phyloP scores from a whole-genome alignment of 1,140 invertebrate species.

The Drosophila miranda region DNA sequence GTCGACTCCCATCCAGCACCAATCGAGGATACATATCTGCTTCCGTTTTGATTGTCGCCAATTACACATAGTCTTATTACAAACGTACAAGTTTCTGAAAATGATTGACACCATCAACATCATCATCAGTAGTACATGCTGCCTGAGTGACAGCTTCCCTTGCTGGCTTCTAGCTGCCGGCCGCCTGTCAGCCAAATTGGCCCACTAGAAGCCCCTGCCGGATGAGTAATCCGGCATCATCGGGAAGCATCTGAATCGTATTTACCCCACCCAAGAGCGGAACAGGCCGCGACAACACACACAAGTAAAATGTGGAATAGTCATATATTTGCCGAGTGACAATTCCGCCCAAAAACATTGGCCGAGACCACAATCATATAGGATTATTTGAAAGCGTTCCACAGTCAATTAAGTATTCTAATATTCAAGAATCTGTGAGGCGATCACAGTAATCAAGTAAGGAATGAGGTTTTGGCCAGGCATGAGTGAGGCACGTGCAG shows the following conservation, averaged over 20 bases:
- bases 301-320: constrained; percentile 30
- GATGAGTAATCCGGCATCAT: constrained; percentile 41
- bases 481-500: constrained; percentile 15
- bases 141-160: constrained; percentile 54
- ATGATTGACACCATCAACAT: not conserved
- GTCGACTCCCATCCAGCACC: constrained; percentile 2
- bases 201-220: constrained; percentile 21
- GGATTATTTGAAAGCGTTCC: constrained; percentile 6
- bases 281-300: constrained; percentile 35
- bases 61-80: constrained; percentile 10
- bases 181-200: constrained; percentile 50
- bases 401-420: constrained; percentile 17
- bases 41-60: not conserved
- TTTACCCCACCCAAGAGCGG: constrained; percentile 17
- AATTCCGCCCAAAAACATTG: constrained; percentile 2
- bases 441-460: constrained; percentile 3
- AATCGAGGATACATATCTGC: constrained; percentile 1
- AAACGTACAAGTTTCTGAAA: no score
- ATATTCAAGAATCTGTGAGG: constrained; percentile 1
- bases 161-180: not conserved
- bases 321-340: constrained; percentile 32
- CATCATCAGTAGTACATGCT: not conserved
- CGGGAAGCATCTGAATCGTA: constrained; percentile 4
- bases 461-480: constrained; percentile 1
- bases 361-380: constrained; percentile 18